Base-by-base conservation (phyloP, 2,888 invertebrate genomes). In the Microdon myrmicae region DNA sequence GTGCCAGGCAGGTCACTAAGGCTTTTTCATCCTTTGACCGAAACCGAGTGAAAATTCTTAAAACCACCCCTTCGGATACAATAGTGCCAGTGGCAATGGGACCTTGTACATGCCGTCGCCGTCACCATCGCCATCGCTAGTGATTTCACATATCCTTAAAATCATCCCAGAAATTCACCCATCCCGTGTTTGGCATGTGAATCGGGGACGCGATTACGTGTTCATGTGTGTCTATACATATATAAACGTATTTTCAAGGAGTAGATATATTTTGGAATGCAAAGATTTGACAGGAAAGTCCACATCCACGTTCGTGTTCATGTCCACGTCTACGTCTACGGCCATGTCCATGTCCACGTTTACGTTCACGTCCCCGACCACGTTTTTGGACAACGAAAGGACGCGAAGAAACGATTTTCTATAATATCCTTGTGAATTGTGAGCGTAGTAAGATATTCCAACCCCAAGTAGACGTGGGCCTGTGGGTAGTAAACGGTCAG, bases 351-450 rank as follows among this genome's bases (percentile, higher is more conserved):
- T n/a, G n/a, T n/a, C n/a, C n/a, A n/a, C n/a, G n/a, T n/a, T n/a
- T n/a, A n/a, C n/a, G n/a, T n/a, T n/a, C n/a, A n/a, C n/a, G n/a
- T n/a, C n/a, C n/a, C n/a, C n/a, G n/a, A n/a, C n/a, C n/a, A n/a
- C n/a, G n/a, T 64, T 64, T 58, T 64, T 53, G 64, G 64, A 64
- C 64, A 64, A 64, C 64, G 64, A 56, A 64, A 64, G 58, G 64
- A 64, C 64, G 64, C 64, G 64, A 51, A 58, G 58, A 64, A 64
- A 58, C 58, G 58, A 58, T 58, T 64, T 64, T 58, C 64, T 58
- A 51, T 64, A 64, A 64, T 64, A 64, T 64, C 51, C 58, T 58
- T 64, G 58, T 64, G 64, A 56, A 64, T 58, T 64, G 64, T 64
- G 53, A 58, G 58, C 64, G 58, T 58, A 64, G 58, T 64, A 64